Evolutionary conservation across 2,113 vertebrate species (phyloP).

Genomic region (Syrmaticus mikado): DNA sequence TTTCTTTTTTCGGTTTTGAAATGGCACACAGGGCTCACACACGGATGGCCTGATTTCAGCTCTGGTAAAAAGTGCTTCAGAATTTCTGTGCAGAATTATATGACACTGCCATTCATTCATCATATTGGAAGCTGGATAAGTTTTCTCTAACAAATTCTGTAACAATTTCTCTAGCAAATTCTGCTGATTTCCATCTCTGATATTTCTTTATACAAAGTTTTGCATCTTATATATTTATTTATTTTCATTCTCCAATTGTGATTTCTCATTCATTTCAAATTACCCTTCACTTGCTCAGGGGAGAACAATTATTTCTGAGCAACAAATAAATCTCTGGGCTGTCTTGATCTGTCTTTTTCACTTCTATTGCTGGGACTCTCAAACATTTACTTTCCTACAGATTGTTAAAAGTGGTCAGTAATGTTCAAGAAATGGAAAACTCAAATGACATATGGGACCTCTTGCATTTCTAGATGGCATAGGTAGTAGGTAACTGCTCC

Average conservation of each 20-base stretch:
- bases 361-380: not conserved
- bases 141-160: conserved; percentile 10
- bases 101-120: not conserved
- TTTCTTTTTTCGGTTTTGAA: not conserved
- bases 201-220: not conserved
- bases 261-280: not conserved
- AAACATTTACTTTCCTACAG: not conserved
- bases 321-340: not conserved
- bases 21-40: not conserved
- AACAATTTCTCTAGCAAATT: too few relatives aligned
- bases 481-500: not conserved
- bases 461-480: not conserved
- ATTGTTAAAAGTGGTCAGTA: not conserved
- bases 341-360: not conserved
- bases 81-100: not conserved
- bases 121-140: not conserved
- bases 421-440: not conserved
- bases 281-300: not conserved
- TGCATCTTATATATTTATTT: not conserved
- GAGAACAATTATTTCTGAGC: not conserved
- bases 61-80: conserved; percentile 8
- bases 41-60: not conserved
- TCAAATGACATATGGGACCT: not conserved
- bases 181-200: not conserved
- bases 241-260: not conserved